phyloP scores from a whole-genome alignment of 2,113 vertebrate genomes.

The Pseudonaja textilis region DNA sequence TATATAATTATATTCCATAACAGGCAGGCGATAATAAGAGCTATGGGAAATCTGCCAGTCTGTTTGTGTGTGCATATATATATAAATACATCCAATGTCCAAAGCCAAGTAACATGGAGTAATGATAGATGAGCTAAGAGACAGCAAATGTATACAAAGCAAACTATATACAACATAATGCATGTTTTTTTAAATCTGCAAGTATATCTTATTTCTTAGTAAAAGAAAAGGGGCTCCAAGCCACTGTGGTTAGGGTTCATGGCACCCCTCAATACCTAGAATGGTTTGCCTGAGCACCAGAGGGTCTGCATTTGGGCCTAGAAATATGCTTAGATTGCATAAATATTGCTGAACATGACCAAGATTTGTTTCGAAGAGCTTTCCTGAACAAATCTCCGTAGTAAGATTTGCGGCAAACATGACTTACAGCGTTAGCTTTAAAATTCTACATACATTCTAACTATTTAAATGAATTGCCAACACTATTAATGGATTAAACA shows the following conservation, averaged over 20 bases:
- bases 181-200: not conserved
- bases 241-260: not conserved
- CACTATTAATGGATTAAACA: not conserved
- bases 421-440: not conserved
- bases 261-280: not conserved
- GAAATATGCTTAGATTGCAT: not conserved
- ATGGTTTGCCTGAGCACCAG: not conserved
- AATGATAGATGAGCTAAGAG: not conserved
- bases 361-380: not conserved
- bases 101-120: not conserved
- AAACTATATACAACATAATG: not conserved
- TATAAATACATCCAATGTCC: not conserved
- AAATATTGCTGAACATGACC: not conserved
- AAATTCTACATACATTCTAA: not conserved
- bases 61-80: not conserved
- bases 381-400: not conserved
- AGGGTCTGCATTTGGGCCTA: not conserved
- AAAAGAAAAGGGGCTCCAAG: not conserved
- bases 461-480: not conserved
- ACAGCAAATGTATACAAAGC: not conserved
- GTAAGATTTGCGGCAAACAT: not conserved
- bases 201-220: not conserved
- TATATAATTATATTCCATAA: constrained; percentile 13
- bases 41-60: not conserved
- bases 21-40: not conserved